phyloP scores from a whole-genome alignment of 2,113 vertebrate genomes.

The Anser cygnoides region DNA sequence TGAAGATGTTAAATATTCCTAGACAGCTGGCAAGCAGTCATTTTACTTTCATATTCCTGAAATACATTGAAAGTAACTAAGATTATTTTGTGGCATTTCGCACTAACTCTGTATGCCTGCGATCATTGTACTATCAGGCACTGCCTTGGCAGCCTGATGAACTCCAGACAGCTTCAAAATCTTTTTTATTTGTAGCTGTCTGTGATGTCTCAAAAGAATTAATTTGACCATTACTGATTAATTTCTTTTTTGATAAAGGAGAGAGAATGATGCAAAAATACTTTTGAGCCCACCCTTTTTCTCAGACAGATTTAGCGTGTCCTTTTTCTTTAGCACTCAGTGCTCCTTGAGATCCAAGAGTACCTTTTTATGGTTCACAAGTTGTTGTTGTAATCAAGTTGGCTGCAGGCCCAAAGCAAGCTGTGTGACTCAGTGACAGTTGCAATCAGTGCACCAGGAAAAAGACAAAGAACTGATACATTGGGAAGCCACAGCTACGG shows the following conservation, averaged over 20 bases:
- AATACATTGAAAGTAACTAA: neutral
- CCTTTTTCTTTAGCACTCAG: constrained; percentile 12
- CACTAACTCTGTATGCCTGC: neutral
- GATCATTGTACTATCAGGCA: neutral
- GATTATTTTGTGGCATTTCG: neutral
- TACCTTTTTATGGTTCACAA: constrained; percentile 77
- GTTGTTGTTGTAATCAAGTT: constrained; percentile 77
- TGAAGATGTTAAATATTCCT: neutral
- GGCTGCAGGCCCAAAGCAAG: constrained; percentile 72
- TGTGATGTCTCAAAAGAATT: neutral
- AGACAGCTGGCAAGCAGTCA: neutral
- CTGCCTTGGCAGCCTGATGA: neutral
- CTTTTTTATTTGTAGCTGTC: neutral
- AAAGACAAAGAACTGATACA: constrained; percentile 80
- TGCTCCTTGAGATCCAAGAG: constrained; percentile 46
- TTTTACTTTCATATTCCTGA: neutral
- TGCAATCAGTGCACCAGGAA: constrained; percentile 69
- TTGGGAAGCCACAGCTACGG: constrained; percentile 54
- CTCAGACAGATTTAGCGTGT: neutral
- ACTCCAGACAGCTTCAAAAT: neutral
- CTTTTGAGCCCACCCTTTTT: neutral
- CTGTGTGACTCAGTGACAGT: constrained; percentile 84
- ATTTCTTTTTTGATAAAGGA: neutral
- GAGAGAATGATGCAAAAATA: neutral
- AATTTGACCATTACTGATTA: neutral